These are phyloP conservation scores for Pristionchus maxplancki DNA, from an alignment of 2,888 invertebrate genomes.

Conservation along the genomic window DNA sequence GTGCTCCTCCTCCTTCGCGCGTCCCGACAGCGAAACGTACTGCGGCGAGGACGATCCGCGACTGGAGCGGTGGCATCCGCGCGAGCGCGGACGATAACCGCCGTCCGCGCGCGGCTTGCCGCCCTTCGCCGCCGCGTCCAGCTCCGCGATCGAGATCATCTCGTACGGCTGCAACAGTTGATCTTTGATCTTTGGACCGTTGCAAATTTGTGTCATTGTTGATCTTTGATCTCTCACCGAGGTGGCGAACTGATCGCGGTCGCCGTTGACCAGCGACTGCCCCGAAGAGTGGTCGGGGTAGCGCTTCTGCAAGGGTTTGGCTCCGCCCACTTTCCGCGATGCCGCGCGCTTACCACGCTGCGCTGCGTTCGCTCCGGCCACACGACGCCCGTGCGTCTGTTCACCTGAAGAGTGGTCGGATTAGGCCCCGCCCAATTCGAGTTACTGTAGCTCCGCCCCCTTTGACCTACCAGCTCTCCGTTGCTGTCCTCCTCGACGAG, in stretches of 20 bases:
- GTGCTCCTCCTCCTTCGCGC: not conserved
- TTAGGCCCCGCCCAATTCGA: not conserved
- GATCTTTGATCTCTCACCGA: slow-evolving; percentile 15
- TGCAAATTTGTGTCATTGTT: not conserved
- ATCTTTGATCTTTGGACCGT: not conserved
- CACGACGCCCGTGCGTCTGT: not conserved
- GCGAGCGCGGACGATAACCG: not conserved
- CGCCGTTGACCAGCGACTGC: not conserved
- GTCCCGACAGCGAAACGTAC: not conserved
- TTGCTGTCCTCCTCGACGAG: not conserved
- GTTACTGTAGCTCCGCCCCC: not conserved
- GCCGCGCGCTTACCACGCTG: not conserved
- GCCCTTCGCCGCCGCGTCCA: not conserved
- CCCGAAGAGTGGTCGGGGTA: not conserved
- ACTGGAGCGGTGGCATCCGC: not conserved
- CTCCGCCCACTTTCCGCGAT: not conserved
- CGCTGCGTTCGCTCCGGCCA: not conserved
- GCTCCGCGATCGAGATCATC: slow-evolving; percentile 8
- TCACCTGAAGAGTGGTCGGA: not conserved
- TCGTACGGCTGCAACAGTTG: slow-evolving; percentile 7
- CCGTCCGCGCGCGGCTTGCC: not conserved
- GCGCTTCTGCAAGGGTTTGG: not conserved
- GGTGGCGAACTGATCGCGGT: not conserved
- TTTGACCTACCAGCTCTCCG: slow-evolving; percentile 24
- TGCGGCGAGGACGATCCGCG: not conserved